Base-by-base conservation (phyloP, 1,140 invertebrate species). In the Gonioctena quinquepunctata region DNA sequence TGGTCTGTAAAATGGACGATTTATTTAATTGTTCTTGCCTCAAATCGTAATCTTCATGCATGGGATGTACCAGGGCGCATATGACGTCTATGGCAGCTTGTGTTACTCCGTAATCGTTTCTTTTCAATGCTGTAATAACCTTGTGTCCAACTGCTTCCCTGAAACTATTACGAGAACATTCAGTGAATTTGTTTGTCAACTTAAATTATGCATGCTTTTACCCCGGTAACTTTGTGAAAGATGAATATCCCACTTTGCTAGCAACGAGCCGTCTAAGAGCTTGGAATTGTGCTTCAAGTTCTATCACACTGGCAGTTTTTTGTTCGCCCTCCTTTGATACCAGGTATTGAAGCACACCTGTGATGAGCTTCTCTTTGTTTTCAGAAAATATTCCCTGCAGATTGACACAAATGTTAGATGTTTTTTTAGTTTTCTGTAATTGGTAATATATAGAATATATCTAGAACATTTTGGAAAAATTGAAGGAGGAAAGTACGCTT, bases 1-100 rank as follows among this genome's bases (percentile, higher is more conserved):
- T 91, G 3, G 93, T 96, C 68, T 96, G 96, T 11, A 99, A 86
- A 70, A 99, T 88, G 67, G 95, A 97, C 70, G 94, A 93, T 87
- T 99, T 99, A 83, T 99, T 99, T 25, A 98, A 84, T 84, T 99
- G 98, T 81, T 99, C 98, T 84, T 98, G 96, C 75, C 96, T 88
- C 25, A 99, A 84, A 83, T 94, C 92, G 82, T 96, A 97, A 82
- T 99, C 95, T 75, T 95, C 92, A 84, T 99, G 97, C 94, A 99
- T 99, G 1, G 98, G 98, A 85, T 99, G 96, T 94, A 99, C 97
- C 8, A 99, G 87, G 25, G 97, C 95, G 85, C 96, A 97, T 60
- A 99, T 90, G 86, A 98, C 97, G 85, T 99, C 98, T 68, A 99
- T 90, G 8, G 96, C 96, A 5, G 97, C 94, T 86, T 99, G 95